Evolutionary conservation across 1,140 invertebrate species (phyloP), one percentile per base, ranked within the genome.

Genomic region (Coenobita brevimanus): DNA sequence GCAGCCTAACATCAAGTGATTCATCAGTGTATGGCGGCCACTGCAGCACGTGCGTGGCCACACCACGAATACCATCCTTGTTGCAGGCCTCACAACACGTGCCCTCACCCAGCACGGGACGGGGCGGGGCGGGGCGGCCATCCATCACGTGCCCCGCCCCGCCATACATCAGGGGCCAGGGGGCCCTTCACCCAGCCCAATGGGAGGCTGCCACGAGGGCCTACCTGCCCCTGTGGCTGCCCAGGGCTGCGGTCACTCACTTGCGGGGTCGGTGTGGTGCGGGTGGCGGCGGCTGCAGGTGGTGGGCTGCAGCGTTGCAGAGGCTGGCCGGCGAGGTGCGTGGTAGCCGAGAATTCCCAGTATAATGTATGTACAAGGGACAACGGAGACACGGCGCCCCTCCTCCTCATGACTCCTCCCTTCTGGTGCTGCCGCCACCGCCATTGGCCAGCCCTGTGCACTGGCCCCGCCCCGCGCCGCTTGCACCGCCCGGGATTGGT

Each of bases 281-380:
- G 27, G 57, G n/a, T 60, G n/a, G 33, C 41, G 78, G 50, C 36
- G 15, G 60, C 79, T 81, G 79, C 60, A 81, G 60, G 33, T 64
- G 38, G n/a, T n/a, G n/a, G n/a, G n/a, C n/a, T n/a, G n/a, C n/a
- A n/a, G n/a, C n/a, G n/a, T 17, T 8, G 46, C 6, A 17, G 46
- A 50, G 46, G 79, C 76, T 87, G 76, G 76, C 85, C 38, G 43
- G 41, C 46, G 21, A 50, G 76, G 78, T 73, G 76, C 76, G 76
- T 87, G 64, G 85, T 87, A 87, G 85, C 85, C 38, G 85, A 71
- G 85, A 87, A 87, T 87, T 80, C 76, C 78, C 84, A 87, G 84
- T 81, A 87, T 80, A 87, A 87, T 87, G 85, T 87, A 81, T 87
- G 85, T 81, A 80, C 76, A 81, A 60, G 76, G 78, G 76, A 87